A percentile compares a stretch with the other conserved stretches of the same genome.
phyloP scores from a whole-genome alignment of 2,113 vertebrate species.

The Peromyscus polionotus region DNA sequence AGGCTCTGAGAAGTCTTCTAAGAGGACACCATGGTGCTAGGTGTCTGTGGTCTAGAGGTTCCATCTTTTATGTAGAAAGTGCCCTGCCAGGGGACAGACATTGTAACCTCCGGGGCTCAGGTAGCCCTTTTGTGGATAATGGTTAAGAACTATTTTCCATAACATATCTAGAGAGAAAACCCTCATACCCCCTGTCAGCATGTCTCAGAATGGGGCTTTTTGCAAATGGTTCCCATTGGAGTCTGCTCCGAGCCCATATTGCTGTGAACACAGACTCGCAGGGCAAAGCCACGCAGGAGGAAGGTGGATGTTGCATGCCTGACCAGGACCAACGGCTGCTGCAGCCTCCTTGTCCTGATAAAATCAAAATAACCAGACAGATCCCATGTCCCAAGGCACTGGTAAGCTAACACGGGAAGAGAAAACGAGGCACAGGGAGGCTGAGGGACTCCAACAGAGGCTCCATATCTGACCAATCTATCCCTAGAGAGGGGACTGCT shows the following conservation, averaged over 20 bases:
- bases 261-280: background rate
- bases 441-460: too few relatives aligned
- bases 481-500: background rate
- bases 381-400: accelerated
- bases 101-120: background rate
- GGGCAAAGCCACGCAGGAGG: accelerated
- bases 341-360: accelerated
- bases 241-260: accelerated
- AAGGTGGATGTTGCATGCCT: accelerated
- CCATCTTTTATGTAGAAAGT: conserved; percentile 21
- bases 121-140: background rate
- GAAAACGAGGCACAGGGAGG: background rate
- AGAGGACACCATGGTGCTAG: accelerated
- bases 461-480: accelerated
- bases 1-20: accelerated
- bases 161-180: conserved; percentile 21
- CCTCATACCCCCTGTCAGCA: background rate
- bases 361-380: accelerated
- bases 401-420: accelerated
- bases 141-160: background rate
- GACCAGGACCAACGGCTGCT: accelerated
- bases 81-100: background rate
- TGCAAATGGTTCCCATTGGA: background rate
- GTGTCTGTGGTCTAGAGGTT: accelerated
- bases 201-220: background rate